Evolutionary conservation across 2,113 vertebrate genomes (phyloP).

Genomic region (Myxocyprinus asiaticus): DNA sequence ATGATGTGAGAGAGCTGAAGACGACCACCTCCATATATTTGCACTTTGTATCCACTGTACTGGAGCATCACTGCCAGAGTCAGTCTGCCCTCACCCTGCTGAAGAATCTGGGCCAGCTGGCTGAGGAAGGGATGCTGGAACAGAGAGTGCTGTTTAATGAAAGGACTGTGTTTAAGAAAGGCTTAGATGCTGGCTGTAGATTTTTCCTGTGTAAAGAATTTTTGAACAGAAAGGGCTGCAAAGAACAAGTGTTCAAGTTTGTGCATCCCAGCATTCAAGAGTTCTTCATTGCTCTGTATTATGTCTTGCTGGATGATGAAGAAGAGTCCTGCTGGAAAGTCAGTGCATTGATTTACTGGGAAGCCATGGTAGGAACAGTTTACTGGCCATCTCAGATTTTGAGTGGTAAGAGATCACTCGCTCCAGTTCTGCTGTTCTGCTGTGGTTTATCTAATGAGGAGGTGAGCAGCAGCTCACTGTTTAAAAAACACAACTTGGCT

Average conservation of each 20-base stretch:
- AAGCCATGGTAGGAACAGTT: too few species aligned
- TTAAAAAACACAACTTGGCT: neutral
- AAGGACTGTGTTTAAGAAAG: neutral
- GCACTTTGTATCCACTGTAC: slow-evolving; percentile 22
- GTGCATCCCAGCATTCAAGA: slow-evolving; percentile 55
- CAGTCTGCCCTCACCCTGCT: slow-evolving; percentile 1
- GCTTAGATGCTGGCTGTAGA: neutral
- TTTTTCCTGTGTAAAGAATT: slow-evolving; percentile 14
- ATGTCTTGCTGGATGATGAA: slow-evolving; percentile 4
- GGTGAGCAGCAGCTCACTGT: neutral
- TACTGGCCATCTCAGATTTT: neutral
- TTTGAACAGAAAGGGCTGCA: slow-evolving; percentile 15
- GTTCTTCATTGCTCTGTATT: slow-evolving; percentile 55
- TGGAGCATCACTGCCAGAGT: neutral
- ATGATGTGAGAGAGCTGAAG: neutral
- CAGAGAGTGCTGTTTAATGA: slow-evolving; percentile 14
- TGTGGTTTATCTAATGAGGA: slow-evolving; percentile 27
- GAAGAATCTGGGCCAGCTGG: slow-evolving; percentile 6
- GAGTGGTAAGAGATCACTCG: neutral
- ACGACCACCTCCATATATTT: slow-evolving; percentile 2
- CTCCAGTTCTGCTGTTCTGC: slow-evolving; percentile 9
- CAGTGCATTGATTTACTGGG: too few species aligned
- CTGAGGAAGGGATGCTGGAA: neutral
- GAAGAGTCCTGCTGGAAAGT: too few species aligned
- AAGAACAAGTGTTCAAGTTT: slow-evolving; percentile 30